phyloP scores from a whole-genome alignment of 1,140 invertebrate genomes.

The Paraescarpia echinospica region DNA sequence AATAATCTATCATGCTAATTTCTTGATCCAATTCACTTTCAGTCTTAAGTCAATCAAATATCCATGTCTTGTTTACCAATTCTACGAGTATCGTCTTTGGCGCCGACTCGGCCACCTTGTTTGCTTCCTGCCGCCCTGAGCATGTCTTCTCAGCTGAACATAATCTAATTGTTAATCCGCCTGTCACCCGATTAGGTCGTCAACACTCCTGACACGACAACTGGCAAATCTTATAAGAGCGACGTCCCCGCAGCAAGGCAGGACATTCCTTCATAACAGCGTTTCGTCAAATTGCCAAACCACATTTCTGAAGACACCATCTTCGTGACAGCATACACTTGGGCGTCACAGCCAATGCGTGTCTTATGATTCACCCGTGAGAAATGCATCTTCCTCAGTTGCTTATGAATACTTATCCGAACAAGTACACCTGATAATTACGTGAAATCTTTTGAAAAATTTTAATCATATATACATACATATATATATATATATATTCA shows the following conservation, averaged over 20 bases:
- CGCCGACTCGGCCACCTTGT: not conserved
- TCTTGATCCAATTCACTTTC: not conserved
- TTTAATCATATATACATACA: too few relatives aligned
- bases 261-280: not conserved
- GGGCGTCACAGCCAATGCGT: not conserved
- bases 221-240: not conserved
- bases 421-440: not conserved
- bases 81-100: not conserved
- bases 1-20: not conserved
- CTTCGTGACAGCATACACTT: not conserved
- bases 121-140: not conserved
- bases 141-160: not conserved
- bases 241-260: not conserved
- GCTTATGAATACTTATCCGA: not conserved
- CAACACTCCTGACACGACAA: not conserved
- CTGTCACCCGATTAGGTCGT: not conserved
- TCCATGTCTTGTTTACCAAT: not conserved
- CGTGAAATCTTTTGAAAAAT: too few relatives aligned
- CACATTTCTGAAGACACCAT: not conserved
- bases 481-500: too few relatives aligned
- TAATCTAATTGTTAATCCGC: not conserved
- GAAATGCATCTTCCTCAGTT: not conserved
- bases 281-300: not conserved
- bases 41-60: not conserved
- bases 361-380: not conserved